Evolutionary conservation across 2,113 vertebrate species (phyloP).

Genomic region (Eublepharis macularius): DNA sequence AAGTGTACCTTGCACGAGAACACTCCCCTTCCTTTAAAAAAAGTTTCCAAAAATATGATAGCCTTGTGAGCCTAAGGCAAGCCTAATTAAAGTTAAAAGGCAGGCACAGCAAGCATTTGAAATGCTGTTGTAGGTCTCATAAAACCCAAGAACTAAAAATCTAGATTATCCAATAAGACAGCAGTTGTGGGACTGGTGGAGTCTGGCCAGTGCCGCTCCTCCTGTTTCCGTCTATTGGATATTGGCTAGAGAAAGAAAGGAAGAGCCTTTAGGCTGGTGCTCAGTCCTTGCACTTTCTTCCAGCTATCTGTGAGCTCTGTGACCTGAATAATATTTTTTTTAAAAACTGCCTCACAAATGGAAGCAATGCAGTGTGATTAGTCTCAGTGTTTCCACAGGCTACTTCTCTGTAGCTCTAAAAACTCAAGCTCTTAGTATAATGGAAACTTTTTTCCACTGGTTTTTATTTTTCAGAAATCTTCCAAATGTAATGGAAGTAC

Average conservation of each 20-base stretch:
- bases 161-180: constrained; percentile 61
- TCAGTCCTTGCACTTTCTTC: not conserved
- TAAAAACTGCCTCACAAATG: not conserved
- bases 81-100: constrained; percentile 67
- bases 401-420: not conserved
- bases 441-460: not conserved
- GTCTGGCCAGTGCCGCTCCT: not conserved
- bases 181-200: constrained; percentile 52
- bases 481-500: not conserved
- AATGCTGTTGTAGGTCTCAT: constrained; percentile 60
- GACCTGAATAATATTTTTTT: not conserved
- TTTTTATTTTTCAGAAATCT: not conserved
- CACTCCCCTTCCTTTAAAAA: constrained; percentile 36
- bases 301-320: not conserved
- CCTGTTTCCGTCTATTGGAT: not conserved
- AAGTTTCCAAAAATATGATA: constrained; percentile 53
- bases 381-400: not conserved
- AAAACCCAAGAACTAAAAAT: constrained; percentile 66
- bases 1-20: constrained; percentile 7
- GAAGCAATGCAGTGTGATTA: not conserved
- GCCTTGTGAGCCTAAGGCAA: constrained; percentile 55
- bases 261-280: not conserved
- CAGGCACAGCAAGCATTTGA: constrained; percentile 62
- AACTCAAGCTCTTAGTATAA: not conserved
- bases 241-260: not conserved